A percentile compares a stretch with the other conserved stretches of the same genome.
These are phyloP conservation scores for Emydura subglobosa DNA, from an alignment of 2,113 vertebrate species.

Conservation along the genomic window DNA sequence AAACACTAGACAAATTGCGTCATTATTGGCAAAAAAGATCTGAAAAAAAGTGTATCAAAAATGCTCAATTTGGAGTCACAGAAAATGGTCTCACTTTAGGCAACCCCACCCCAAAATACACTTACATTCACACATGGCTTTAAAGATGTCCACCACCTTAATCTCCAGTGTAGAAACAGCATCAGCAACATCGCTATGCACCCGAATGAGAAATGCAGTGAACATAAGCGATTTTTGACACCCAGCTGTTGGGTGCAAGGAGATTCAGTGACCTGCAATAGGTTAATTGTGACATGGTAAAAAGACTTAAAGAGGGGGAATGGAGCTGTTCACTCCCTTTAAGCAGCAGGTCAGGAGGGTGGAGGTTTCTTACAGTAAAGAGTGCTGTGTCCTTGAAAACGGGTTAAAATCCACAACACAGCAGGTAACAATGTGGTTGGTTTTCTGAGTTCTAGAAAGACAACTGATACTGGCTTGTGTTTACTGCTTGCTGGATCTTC, in stretches of 20 bases:
- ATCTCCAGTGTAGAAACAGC: background rate
- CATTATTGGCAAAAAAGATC: background rate
- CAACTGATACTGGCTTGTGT: conserved; percentile 38
- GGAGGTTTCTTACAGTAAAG: background rate
- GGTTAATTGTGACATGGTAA: background rate
- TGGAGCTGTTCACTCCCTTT: background rate
- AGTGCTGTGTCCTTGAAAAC: background rate
- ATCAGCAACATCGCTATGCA: background rate
- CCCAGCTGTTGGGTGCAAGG: background rate
- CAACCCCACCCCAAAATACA: fast-evolving
- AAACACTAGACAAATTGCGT: background rate
- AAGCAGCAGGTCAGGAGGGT: background rate
- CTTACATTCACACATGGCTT: background rate
- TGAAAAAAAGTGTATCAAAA: fast-evolving
- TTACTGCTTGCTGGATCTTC: conserved; percentile 57
- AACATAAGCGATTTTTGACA: background rate
- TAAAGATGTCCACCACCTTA: background rate
- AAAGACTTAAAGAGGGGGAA: background rate
- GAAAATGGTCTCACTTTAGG: background rate
- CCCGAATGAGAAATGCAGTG: background rate
- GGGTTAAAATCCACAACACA: background rate
- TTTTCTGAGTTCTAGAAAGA: background rate
- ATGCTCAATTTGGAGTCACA: fast-evolving
- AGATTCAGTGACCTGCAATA: background rate
- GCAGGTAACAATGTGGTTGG: background rate